Base-by-base conservation (phyloP, 2,113 vertebrate species). In the Centropus unirufus region DNA sequence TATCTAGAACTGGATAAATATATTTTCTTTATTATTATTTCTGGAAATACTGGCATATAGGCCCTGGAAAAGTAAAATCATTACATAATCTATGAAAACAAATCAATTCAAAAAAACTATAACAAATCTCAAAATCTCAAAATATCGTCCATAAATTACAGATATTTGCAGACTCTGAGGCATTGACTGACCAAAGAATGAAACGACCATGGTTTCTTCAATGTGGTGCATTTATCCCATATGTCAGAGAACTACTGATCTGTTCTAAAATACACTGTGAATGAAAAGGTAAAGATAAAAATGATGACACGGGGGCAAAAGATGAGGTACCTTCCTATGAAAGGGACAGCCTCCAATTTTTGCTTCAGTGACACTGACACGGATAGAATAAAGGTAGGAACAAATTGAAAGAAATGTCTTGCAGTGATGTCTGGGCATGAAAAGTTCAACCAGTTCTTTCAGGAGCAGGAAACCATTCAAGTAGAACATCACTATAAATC, bases 391-490 rank as follows among this genome's bases (percentile, higher is more conserved):
- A 79, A 87, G 23, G 42, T 15, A 54, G 44, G 82, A 8, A 17
- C 42, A 79, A 87, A 83, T 10, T 27, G 49, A 90, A 94, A 91
- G 32, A 69, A 89, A 91, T 46, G 8, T 44, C 82, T 85, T 90
- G 44, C 27, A 58, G 44, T 62, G 67, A 69, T 49, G 61, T 63
- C 83, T 81, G 47, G 83, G 57, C 51, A 20, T 62, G 58, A 80
- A 73, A 91, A 76, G 78, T 87, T 93, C 82, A 82, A 36, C 49
- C 54, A 93, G 62, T 30, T 83, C 82, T 83, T 96, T 91, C 58
- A 83, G 78, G 67, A 85, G 49, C 27, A 79, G 70, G 54, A 87
- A 91, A 17, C 22, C 27, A 49, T 83, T 91, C 40, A 85, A 85
- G 62, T 14, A 85, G 84, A 91, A 83, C 46, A 44, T 30, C 18